Percentiles rank a stretch among this genome's conserved stretches.
Evolutionary conservation across 2,888 invertebrate species (phyloP).

Genomic region (Latrodectus elegans): DNA sequence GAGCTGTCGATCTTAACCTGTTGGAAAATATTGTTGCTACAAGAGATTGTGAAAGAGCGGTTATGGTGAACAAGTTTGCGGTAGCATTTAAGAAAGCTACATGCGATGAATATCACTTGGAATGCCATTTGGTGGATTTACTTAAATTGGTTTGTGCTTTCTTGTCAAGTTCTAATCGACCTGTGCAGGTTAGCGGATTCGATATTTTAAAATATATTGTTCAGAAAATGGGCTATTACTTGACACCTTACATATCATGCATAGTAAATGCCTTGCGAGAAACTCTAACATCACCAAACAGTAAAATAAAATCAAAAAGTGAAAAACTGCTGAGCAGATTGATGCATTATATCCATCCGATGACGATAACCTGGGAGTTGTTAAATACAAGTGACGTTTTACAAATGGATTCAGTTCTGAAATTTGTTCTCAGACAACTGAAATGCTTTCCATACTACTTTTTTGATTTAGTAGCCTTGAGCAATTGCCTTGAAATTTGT

Average conservation of each 20-base stretch:
- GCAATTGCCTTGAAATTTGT: background rate
- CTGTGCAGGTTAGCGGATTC: constrained; percentile 16
- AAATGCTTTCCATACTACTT: constrained; percentile 28
- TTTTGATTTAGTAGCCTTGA: constrained; percentile 35
- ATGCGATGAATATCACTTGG: constrained; percentile 22
- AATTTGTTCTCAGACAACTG: background rate
- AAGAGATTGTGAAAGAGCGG: constrained; percentile 24
- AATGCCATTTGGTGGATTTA: constrained; percentile 33
- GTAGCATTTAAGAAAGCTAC: background rate
- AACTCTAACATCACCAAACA: constrained; percentile 9
- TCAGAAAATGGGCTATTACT: constrained; percentile 15
- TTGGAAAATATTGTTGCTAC: constrained; percentile 7
- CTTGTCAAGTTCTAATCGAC: background rate
- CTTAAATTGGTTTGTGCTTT: constrained; percentile 6
- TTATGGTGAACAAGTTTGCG: constrained; percentile 8
- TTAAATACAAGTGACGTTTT: background rate
- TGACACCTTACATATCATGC: constrained; percentile 4
- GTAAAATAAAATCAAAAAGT: constrained; percentile 16
- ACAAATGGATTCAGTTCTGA: constrained; percentile 5
- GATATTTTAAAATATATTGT: constrained; percentile 35
- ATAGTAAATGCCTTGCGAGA: background rate
- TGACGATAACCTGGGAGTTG: constrained; percentile 40
- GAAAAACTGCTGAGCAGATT: constrained; percentile 18
- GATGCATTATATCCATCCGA: constrained; percentile 44
- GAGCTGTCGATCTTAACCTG: constrained; percentile 3